Conservation (phyloP, 2,797 vertebrate species). For the Falco concolor region DNA sequence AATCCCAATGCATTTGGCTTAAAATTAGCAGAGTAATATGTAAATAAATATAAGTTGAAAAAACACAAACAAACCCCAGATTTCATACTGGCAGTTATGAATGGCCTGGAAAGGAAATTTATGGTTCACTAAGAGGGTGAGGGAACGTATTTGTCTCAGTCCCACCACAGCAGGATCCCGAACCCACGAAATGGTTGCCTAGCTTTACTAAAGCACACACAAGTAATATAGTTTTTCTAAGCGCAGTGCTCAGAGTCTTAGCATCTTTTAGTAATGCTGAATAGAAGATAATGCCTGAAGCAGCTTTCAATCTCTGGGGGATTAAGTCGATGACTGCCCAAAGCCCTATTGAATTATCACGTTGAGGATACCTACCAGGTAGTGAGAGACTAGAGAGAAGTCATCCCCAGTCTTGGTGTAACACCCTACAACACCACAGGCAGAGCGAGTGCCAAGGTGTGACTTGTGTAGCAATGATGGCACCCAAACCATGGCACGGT, state of each 20-base stretch:
- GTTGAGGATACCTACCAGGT: neutral
- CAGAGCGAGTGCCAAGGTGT: neutral
- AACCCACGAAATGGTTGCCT: neutral
- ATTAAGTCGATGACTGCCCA: neutral
- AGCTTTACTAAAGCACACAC: neutral
- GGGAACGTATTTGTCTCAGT: neutral
- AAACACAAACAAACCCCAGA: neutral
- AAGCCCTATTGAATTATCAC: neutral
- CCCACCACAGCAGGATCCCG: neutral
- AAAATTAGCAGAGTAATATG: neutral
- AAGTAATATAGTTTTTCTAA: neutral
- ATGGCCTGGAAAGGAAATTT: neutral
- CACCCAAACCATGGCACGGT: neutral
- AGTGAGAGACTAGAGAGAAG: neutral
- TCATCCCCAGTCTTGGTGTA: neutral
- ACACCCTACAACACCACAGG: neutral
- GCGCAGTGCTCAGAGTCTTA: neutral
- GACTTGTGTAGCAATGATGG: neutral
- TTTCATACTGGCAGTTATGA: neutral
- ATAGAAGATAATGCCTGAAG: neutral
- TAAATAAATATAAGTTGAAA: neutral
- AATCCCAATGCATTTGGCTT: neutral
- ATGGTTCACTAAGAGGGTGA: neutral
- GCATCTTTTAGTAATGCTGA: neutral
- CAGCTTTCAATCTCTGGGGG: neutral